Evolutionary conservation across 2,888 invertebrate species (phyloP).

Genomic region (Notodonta ziczac): DNA sequence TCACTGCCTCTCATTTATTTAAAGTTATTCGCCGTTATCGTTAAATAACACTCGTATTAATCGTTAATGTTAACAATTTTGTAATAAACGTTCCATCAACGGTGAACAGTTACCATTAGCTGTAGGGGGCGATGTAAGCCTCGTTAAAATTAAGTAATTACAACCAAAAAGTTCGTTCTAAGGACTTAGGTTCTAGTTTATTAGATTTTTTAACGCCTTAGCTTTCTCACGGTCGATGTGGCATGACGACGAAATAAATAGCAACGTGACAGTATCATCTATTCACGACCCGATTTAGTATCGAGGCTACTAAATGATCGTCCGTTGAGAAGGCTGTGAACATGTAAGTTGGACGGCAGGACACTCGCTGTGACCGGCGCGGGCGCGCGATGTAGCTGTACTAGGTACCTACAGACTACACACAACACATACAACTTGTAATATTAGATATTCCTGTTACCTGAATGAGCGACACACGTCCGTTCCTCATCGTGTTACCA

Average conservation of each 20-base stretch:
- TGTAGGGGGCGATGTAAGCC: slow-evolving; percentile 69
- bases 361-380: slow-evolving; percentile 16
- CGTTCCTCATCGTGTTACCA: slow-evolving; percentile 83
- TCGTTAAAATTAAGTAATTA: slow-evolving; percentile 75
- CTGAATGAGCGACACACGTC: slow-evolving; percentile 78
- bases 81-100: slow-evolving; percentile 81
- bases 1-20: slow-evolving; percentile 68
- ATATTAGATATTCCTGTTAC: slow-evolving; percentile 71
- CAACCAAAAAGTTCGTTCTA: slow-evolving; percentile 84
- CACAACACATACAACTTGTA: slow-evolving; percentile 38
- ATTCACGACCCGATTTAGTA: neutral
- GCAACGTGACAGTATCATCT: slow-evolving; percentile 13
- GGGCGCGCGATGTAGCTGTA: slow-evolving; percentile 20
- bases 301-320: slow-evolving; percentile 9
- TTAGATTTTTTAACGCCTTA: slow-evolving; percentile 57
- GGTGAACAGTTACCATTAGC: slow-evolving; percentile 83
- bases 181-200: slow-evolving; percentile 81
- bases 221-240: slow-evolving; percentile 50
- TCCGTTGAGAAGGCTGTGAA: slow-evolving; percentile 17
- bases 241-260: slow-evolving; percentile 32
- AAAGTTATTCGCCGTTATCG: slow-evolving; percentile 68
- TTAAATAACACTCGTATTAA: slow-evolving; percentile 69
- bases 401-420: slow-evolving; percentile 11
- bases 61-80: slow-evolving; percentile 69
- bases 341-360: slow-evolving; percentile 13